Conservation (phyloP, 2,888 invertebrate species). For the Epistrophella euchroma region DNA sequence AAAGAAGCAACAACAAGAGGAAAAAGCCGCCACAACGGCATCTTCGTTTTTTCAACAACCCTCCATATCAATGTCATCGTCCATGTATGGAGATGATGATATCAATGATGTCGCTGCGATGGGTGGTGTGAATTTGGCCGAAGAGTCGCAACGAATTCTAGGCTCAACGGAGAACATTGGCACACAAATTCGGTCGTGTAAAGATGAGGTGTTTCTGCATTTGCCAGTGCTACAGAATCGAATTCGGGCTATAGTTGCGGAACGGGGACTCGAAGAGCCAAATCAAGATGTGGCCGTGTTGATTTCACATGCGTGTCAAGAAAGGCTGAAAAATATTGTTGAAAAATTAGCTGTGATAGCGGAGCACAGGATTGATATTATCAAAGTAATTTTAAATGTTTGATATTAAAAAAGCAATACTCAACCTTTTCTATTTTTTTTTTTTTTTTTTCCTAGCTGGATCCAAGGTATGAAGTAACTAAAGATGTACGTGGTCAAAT, state of each 20-base stretch:
- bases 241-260: conserved; percentile 90
- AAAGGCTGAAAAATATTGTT: conserved; percentile 94
- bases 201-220: conserved; percentile 95
- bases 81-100: conserved; percentile 93
- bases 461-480: conserved; percentile 94
- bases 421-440: conserved; percentile 34
- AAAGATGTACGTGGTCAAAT: conserved; percentile 96
- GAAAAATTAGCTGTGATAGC: conserved; percentile 96
- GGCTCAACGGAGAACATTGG: conserved; percentile 95
- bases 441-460: conserved; percentile 86
- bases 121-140: conserved; percentile 98
- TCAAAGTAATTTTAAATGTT: conserved; percentile 87
- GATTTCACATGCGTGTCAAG: conserved; percentile 97
- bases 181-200: conserved; percentile 94
- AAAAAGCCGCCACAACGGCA: conserved; percentile 84
- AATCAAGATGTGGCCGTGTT: conserved; percentile 93
- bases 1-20: conserved; percentile 91
- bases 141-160: conserved; percentile 97
- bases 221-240: conserved; percentile 90
- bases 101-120: conserved; percentile 99
- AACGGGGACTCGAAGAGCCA: conserved; percentile 93
- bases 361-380: conserved; percentile 96
- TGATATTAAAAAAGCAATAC: background rate
- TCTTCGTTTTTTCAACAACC: conserved; percentile 85
- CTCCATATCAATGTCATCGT: conserved; percentile 84